Evolutionary conservation across 1,140 invertebrate species (phyloP).

Genomic region (Ctenoplectra terminalis): DNA sequence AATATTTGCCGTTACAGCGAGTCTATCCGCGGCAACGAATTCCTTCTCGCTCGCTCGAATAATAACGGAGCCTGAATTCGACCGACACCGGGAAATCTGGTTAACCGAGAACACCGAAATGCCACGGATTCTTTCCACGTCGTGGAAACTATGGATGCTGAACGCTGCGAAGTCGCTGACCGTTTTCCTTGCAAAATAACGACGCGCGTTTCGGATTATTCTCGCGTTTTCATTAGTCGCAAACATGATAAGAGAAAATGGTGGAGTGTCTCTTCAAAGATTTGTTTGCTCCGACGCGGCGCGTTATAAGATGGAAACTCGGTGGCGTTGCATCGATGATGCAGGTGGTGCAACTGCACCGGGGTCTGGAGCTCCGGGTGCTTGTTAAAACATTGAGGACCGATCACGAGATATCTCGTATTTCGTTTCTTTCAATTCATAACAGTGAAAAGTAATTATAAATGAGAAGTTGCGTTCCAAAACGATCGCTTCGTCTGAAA

Average conservation of each 20-base stretch:
- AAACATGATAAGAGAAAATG: background rate
- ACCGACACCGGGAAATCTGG: background rate
- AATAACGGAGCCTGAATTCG: background rate
- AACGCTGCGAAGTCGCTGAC: background rate
- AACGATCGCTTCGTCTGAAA: too few relatives aligned
- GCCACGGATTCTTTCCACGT: background rate
- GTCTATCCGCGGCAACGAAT: conserved; percentile 11
- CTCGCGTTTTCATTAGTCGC: background rate
- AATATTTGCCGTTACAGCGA: conserved; percentile 45
- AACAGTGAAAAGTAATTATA: too few relatives aligned
- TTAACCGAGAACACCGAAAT: background rate
- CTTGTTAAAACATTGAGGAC: too few relatives aligned
- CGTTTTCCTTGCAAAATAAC: background rate
- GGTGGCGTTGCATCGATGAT: too few relatives aligned
- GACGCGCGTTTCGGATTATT: background rate
- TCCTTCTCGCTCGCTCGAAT: background rate
- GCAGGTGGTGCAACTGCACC: too few relatives aligned
- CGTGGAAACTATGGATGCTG: background rate
- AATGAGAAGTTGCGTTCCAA: too few relatives aligned
- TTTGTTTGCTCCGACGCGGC: too few relatives aligned
- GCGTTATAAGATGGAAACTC: too few relatives aligned
- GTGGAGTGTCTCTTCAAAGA: too few relatives aligned
- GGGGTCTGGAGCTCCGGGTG: too few relatives aligned
- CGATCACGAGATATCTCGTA: too few relatives aligned
- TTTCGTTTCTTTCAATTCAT: too few relatives aligned